Percentiles rank a stretch among this genome's conserved stretches.
Conservation (phyloP, 2,888 invertebrate species). For the Sinhomidia bicolor region DNA sequence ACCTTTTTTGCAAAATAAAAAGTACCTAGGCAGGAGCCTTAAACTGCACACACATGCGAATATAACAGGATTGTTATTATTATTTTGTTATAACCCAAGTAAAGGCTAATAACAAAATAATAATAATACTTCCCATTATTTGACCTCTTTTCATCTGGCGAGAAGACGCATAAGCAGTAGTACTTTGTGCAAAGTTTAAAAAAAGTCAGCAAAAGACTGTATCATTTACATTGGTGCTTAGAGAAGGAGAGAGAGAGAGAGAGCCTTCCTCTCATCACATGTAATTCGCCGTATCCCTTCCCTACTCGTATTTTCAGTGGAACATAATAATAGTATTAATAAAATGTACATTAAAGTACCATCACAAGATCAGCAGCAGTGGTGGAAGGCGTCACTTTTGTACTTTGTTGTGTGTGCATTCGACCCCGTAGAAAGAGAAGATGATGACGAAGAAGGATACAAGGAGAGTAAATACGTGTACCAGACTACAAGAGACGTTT, state of each 20-base stretch:
- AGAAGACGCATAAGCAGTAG: neutral
- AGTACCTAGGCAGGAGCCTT: too few relatives aligned
- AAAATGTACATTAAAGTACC: too few relatives aligned
- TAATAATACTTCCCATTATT: constrained; percentile 58
- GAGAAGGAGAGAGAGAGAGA: too few relatives aligned
- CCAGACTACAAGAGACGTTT: neutral
- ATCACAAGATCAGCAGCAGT: too few relatives aligned
- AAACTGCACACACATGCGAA: neutral
- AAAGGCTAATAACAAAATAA: constrained; percentile 11
- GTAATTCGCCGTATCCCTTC: constrained; percentile 4
- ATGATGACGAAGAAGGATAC: neutral
- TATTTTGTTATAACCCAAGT: too few relatives aligned
- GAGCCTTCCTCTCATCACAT: constrained; percentile 4
- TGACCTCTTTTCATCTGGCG: constrained; percentile 60
- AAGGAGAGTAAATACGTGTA: neutral
- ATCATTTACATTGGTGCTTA: too few relatives aligned
- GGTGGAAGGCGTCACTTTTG: too few relatives aligned
- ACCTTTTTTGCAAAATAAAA: constrained; percentile 14
- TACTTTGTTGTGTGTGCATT: too few relatives aligned
- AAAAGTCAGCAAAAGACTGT: neutral
- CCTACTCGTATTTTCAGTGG: neutral
- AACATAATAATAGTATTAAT: neutral
- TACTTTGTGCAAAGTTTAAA: neutral
- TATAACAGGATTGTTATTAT: too few relatives aligned
- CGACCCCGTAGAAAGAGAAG: neutral